A percentile compares a stretch with the other conserved stretches of the same genome.
These are phyloP conservation scores for Danio tinwini DNA, from an alignment of 2,797 vertebrate species.

Conservation along the genomic window DNA sequence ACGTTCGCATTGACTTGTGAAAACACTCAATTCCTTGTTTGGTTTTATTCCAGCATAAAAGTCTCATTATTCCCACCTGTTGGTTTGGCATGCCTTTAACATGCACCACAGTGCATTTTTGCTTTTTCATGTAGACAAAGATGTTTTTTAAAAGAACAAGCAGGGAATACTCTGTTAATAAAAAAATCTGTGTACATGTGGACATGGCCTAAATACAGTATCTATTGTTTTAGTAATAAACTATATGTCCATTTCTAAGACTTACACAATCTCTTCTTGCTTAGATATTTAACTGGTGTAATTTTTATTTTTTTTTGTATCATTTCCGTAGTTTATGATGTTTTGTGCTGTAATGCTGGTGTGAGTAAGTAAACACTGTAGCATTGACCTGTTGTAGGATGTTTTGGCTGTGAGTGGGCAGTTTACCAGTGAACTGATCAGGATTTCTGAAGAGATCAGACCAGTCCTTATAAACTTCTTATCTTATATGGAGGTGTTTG, in stretches of 20 bases:
- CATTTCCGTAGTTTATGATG: constrained; percentile 4
- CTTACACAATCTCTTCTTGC: neutral
- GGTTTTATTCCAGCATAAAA: too few relatives aligned
- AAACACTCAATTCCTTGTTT: too few relatives aligned
- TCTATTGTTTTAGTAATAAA: neutral
- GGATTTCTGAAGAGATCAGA: constrained; percentile 16
- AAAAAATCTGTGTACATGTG: too few relatives aligned
- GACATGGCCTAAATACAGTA: too few relatives aligned
- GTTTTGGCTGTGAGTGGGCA: constrained; percentile 24
- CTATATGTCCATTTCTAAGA: neutral
- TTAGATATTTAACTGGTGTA: neutral
- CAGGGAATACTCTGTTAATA: too few relatives aligned
- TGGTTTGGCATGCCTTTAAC: too few relatives aligned
- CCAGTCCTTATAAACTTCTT: constrained; percentile 14
- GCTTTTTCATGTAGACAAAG: too few relatives aligned
- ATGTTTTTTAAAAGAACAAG: too few relatives aligned
- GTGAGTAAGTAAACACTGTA: constrained; percentile 8
- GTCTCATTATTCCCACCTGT: too few relatives aligned
- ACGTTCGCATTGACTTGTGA: too few relatives aligned
- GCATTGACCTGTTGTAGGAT: constrained; percentile 27
- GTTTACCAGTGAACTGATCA: neutral
- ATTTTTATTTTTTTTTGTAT: neutral
- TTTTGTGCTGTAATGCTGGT: constrained; percentile 8
- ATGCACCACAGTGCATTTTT: too few relatives aligned
- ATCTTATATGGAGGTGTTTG: constrained; percentile 17